A percentile compares a stretch with the other conserved stretches of the same genome.
Conservation (phyloP, 2,888 invertebrate genomes). For the Bruchidius siliquastri region DNA sequence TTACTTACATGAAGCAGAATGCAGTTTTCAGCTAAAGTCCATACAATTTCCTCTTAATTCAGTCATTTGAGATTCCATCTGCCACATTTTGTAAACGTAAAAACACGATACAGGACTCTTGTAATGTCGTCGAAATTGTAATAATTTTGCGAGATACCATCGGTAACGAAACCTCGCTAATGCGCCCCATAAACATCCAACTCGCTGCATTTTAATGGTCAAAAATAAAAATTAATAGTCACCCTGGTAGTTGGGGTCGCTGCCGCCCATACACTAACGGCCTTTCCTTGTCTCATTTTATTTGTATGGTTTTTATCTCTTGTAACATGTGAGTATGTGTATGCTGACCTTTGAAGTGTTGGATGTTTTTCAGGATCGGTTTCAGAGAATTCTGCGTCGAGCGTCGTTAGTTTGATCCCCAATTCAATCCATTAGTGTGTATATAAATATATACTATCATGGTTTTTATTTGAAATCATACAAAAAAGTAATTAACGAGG, state of each 20-base stretch:
- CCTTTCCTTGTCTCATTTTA: not conserved
- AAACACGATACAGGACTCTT: not conserved
- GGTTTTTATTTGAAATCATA: too few relatives aligned
- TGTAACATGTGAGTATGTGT: not conserved
- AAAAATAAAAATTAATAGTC: not conserved
- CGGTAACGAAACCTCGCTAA: not conserved
- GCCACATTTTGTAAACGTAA: not conserved
- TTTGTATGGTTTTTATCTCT: not conserved
- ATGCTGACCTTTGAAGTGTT: not conserved
- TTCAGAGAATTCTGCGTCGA: not conserved
- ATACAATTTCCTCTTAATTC: not conserved
- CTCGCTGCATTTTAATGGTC: not conserved
- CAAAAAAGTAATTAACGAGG: too few relatives aligned
- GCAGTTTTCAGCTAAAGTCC: not conserved
- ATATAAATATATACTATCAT: too few relatives aligned
- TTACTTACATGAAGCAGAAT: not conserved
- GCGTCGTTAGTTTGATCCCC: too few relatives aligned
- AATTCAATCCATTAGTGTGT: too few relatives aligned
- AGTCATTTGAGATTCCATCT: not conserved
- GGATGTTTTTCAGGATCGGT: not conserved
- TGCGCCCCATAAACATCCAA: not conserved
- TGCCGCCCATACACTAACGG: not conserved
- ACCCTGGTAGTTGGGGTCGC: not conserved
- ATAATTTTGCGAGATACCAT: not conserved
- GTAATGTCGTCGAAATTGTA: not conserved